These are phyloP conservation scores for Meteorus colon DNA, from an alignment of 2,888 invertebrate species.

Conservation along the genomic window DNA sequence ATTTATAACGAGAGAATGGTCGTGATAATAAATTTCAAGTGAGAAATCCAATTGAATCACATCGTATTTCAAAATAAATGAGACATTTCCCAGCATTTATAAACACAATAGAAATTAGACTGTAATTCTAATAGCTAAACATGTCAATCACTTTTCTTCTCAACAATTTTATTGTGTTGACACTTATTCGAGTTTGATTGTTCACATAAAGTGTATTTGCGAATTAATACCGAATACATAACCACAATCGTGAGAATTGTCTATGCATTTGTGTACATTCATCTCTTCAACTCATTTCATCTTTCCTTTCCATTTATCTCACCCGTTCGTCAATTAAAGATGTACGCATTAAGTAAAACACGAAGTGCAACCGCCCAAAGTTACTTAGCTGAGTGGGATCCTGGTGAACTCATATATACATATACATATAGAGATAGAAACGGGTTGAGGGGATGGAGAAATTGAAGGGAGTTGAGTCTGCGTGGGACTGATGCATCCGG, in stretches of 20 bases:
- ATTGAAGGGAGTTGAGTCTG: not conserved
- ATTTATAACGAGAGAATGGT: not conserved
- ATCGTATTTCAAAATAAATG: not conserved
- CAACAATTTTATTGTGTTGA: too few species aligned
- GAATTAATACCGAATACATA: not conserved
- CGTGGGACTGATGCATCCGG: constrained; percentile 3
- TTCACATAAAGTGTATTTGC: too few species aligned
- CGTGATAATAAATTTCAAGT: not conserved
- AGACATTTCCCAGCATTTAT: too few species aligned
- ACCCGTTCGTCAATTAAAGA: constrained; percentile 23
- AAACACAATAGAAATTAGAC: too few species aligned
- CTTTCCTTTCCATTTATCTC: constrained; percentile 7
- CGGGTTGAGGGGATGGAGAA: not conserved
- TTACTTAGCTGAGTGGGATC: constrained; percentile 7
- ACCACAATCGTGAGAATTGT: not conserved
- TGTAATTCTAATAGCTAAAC: too few species aligned
- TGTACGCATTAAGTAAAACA: constrained; percentile 26
- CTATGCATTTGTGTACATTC: not conserved
- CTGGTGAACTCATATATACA: constrained; percentile 5
- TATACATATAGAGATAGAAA: not conserved
- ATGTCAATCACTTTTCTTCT: too few species aligned
- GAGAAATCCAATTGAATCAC: not conserved
- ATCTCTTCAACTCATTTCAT: not conserved
- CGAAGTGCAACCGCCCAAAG: not conserved
- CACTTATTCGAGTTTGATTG: too few species aligned